Percentiles rank a stretch among this genome's conserved stretches.
phyloP scores from a whole-genome alignment of 2,113 vertebrate genomes.

The Amia ocellicauda region DNA sequence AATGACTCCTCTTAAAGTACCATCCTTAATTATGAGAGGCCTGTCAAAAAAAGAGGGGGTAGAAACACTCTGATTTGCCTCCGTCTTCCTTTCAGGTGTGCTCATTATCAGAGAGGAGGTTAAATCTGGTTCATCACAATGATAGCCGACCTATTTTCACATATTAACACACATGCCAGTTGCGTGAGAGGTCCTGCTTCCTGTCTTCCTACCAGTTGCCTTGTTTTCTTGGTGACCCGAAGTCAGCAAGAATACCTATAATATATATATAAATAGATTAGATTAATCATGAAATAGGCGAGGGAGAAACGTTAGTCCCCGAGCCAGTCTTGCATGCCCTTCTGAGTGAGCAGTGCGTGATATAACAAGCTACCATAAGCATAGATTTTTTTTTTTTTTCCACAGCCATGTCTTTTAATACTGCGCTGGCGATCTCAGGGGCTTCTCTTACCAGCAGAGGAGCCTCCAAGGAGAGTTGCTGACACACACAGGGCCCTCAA shows the following conservation, averaged over 20 bases:
- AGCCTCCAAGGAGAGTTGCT: constrained; percentile 1
- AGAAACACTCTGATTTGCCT: constrained; percentile 12
- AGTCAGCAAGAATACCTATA: constrained; percentile 4
- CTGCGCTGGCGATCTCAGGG: neutral
- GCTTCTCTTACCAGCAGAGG: neutral
- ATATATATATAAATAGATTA: constrained; percentile 5
- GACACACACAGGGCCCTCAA: neutral
- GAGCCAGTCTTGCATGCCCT: neutral
- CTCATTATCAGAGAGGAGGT: constrained; percentile 28
- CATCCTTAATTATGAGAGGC: constrained; percentile 38
- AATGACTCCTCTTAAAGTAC: constrained; percentile 22
- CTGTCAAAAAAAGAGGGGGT: constrained; percentile 26
- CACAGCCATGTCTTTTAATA: neutral
- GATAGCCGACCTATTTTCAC: constrained; percentile 16
- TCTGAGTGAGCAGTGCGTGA: neutral
- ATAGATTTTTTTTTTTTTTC: neutral
- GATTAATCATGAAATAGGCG: constrained; percentile 17
- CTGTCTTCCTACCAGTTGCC: neutral
- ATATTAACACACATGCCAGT: neutral
- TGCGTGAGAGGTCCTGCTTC: neutral
- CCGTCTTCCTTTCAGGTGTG: constrained; percentile 21
- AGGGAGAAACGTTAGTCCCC: neutral
- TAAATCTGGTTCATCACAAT: constrained; percentile 4
- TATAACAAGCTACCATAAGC: neutral
- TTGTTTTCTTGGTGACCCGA: neutral